Base-by-base conservation (phyloP, 2,113 vertebrate species). In the Xerus inauris region DNA sequence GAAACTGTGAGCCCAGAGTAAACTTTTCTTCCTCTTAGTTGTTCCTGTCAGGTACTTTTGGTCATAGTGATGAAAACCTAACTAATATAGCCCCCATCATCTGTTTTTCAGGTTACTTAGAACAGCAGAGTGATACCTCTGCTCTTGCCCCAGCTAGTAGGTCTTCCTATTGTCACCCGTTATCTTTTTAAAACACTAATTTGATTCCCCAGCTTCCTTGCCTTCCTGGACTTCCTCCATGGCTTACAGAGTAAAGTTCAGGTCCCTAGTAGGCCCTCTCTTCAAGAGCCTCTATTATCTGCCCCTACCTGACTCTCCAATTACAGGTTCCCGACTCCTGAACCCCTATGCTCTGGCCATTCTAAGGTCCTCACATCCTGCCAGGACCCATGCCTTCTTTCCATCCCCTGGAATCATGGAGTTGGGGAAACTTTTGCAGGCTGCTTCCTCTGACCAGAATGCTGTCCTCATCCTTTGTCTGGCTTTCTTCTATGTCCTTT, bases 401-500 rank as follows among this genome's bases (percentile, higher is more conserved):
- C 32, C 42, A 13, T 87, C 32, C 57, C 57, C n/a, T 86, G 71
- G 22, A 62, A 24, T 62, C 59, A 4, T 14, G 17, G 64, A 30
- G 20, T 16, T 16, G 72, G 59, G 57, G 42, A 62, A 62, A 24
- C 22, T 62, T 62, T 62, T 76, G 20, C 19, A 1, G 42, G 38
- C 57, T n/a, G 42, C 20, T 76, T n/a, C 28, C 24, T 92, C 40
- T 28, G 9, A 72, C 73, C 83, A 20, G 62, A 84, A 51, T 0
- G 1, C 13, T 65, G 30, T 47, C 17, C 51, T 59, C 64, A n/a
- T 75, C 19, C n/a, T 57, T 8, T 67, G 17, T 86, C 49, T 93
- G 77, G 28, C 4, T 8, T 72, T 80, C n/a, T 79, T 72, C 32
- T 89, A 10, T 96, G 73, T 38, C 89, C 89, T 93, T 96, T 91